Conservation (phyloP, 2,797 vertebrate species). For the Synaphobranchus kaupii region DNA sequence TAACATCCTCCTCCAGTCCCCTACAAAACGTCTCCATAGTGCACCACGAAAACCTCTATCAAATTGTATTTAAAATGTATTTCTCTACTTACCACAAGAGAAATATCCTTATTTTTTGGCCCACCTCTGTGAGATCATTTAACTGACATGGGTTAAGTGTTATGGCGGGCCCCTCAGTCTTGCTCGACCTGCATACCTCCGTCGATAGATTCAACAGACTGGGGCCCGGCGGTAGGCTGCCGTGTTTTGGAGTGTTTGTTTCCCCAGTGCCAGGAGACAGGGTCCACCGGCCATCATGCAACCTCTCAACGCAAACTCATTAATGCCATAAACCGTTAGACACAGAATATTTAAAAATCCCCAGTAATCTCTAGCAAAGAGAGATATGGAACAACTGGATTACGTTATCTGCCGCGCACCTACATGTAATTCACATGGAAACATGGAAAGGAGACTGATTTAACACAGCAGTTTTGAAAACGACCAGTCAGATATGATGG, state of each 20-base stretch:
- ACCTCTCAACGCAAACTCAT: slow-evolving; percentile 13
- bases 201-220: slow-evolving; percentile 20
- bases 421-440: neutral
- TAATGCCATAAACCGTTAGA: slow-evolving; percentile 19
- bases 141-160: neutral
- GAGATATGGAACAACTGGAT: neutral
- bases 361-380: neutral
- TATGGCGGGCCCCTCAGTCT: neutral
- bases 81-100: neutral
- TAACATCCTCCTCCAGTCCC: neutral
- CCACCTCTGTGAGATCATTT: neutral
- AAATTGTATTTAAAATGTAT: neutral
- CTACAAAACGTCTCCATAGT: too few species aligned
- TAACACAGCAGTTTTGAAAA: neutral
- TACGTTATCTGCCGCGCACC: neutral
- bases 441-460: neutral
- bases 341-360: neutral
- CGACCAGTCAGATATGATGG: neutral
- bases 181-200: slow-evolving; percentile 6
- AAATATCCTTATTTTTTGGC: neutral
- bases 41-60: neutral
- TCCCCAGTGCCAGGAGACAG: slow-evolving; percentile 24
- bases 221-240: neutral
- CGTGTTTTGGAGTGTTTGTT: slow-evolving; percentile 27
- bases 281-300: slow-evolving; percentile 17